Evolutionary conservation across 2,113 vertebrate genomes (phyloP), one percentile per base, ranked within the genome.

Genomic region (Geococcyx californianus): DNA sequence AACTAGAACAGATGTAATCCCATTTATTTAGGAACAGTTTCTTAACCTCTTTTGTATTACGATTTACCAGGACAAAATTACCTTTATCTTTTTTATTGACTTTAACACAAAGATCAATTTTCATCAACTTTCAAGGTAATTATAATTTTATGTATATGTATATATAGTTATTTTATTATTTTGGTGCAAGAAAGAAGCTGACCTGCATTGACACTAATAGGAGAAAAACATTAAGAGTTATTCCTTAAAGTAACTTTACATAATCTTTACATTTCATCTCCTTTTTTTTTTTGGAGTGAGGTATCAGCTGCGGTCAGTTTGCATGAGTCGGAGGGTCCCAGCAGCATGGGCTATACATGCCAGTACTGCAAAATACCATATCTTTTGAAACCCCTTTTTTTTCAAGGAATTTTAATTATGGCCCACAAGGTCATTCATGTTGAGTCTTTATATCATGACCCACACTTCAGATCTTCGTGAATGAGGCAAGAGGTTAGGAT

Each of bases 351-450:
- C 42, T 70, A 16, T 52, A 59, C 16, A 74, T 74, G 40, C 38
- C 82, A 75, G 33, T 67, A 29, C 90, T 94, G 94, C 42, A 94
- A 96, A 40, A 82, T 72, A 93, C 93, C 92, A 95, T 45, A 94
- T 76, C 20, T 78, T 91, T 96, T 44, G 54, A 56, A 90, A 90
- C 88, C 58, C 15, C 19, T 86, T 86, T 93, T 77, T 33, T 90
- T 93, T 87, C 38, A 90, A 93, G 85, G 95, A 96, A 95, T 97
- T 97, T 96, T 97, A 96, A 94, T 95, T 94, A 29, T 51, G 42
- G 60, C 87, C 94, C 44, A 93, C 67, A 80, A 77, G 95, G 96
- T 96, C 94, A 92, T 67, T 95, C 64, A 36, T 81, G 68, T 88
- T 90, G 92, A 95, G 95, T 90, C 59, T 93, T 96, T 90, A 74